Base-by-base conservation (phyloP, 2,113 vertebrate species). In the Ifrita kowaldi region DNA sequence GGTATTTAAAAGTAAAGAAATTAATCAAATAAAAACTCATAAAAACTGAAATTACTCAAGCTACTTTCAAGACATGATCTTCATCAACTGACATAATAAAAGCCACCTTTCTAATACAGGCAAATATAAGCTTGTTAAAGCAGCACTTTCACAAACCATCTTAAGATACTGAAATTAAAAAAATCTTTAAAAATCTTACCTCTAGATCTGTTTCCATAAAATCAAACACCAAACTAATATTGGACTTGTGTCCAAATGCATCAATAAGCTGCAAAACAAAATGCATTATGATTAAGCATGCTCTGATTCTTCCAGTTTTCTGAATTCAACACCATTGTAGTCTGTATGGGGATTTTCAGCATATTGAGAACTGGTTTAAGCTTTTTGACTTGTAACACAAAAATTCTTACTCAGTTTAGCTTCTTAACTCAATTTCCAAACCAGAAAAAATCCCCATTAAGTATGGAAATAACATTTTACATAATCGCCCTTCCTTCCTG, bases 191-290 rank as follows among this genome's bases (percentile, higher is more conserved):
- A 63, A 62, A 8, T 80, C 97, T 98, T 97, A 99, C 99, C 99
- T 99, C 99, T 56, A 99, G 95, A 96, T 99, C 99, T 5, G 99
- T 99, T 98, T 99, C 99, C 99, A 99, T 99, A 96, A 98, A 99
- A 95, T 99, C 99, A 98, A 99, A 99, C 76, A 99, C 99, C 80
- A 99, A 97, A 70, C 99, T 99, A 97, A 99, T 99, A 95, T 99
- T 99, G 16, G 99, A 99, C 97, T 99, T 99, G 96, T 99, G 99
- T 87, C 99, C 99, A 97, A 99, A 99, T 17, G 99, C 99, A 98
- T 99, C 99, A 93, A 99, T 97, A 67, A 99, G 98, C 99, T 99
- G 87, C 33, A 97, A 98, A 97, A 65, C 30, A 96, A 94, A 85
- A 82, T 35, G 53, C 2, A 41, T 55, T 30, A 84, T 26, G 21